Evolutionary conservation across 2,888 invertebrate genomes (phyloP), one percentile per base, ranked within the genome.

Genomic region (Acleris laterana): DNA sequence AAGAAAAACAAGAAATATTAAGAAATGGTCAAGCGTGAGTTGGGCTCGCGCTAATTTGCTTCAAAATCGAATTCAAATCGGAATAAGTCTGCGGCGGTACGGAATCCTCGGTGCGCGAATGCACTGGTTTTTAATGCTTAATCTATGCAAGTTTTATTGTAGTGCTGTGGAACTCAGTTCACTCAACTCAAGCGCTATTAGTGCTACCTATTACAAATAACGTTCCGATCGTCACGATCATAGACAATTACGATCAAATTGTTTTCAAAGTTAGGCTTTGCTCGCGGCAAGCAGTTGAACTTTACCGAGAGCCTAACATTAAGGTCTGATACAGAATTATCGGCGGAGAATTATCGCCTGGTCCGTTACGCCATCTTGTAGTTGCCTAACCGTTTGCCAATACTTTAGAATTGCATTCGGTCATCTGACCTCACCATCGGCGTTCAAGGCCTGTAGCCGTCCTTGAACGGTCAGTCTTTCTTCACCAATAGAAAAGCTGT

Each of bases 401-500:
- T 76, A 74, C 73, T 79, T 78, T 77, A 68, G 71, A 78, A 80
- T 83, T 82, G 84, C 85, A 79, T 77, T 77, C 79, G 80, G 78
- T 79, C 80, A 83, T 82, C 82, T 78, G 78, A 80, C 80, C 75
- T 77, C 77, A 75, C 74, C 76, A 77, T 72, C 74, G 81, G 81
- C 84, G 87, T 86, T 86, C 86, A 86, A 85, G 84, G 87, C 83
- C 84, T 68, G 62, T 38, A 32, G 60, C 20, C 20, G 79, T 77
- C 85, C 85, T 83, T 85, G 85, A 81, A 77, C 70, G 72, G 11
- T n/a, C 71, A 72, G 72, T 74, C 74, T 71, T 72, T 72, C 66
- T 71, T 46, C 17, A 46, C 17, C 16, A 16, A 46, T 46, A 17
- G 38, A 13, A 38, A 38, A 38, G 38, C 38, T 38, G 3, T 4